A percentile compares a stretch with the other conserved stretches of the same genome.
phyloP scores from a whole-genome alignment of 2,797 vertebrate species.

The Sylvilagus floridanus region DNA sequence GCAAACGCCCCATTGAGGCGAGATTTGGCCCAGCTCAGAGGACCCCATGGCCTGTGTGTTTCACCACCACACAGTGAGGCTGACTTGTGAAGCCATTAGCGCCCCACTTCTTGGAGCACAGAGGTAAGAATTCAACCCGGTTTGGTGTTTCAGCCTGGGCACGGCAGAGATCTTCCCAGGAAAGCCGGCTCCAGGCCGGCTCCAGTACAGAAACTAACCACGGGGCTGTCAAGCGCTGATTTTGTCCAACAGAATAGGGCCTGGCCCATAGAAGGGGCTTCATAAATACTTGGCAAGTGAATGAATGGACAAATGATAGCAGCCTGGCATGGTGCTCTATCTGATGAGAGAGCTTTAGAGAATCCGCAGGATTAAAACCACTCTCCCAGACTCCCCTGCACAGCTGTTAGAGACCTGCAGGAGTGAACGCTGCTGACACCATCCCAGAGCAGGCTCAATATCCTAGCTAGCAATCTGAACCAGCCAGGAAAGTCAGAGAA shows the following conservation, averaged over 20 bases:
- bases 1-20: not conserved
- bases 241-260: not conserved
- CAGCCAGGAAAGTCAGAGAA: not conserved
- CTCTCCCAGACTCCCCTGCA: conserved; percentile 26
- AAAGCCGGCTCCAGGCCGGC: not conserved
- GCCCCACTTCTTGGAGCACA: not conserved
- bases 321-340: not conserved
- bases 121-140: not conserved
- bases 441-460: not conserved
- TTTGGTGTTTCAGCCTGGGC: not conserved
- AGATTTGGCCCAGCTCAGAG: not conserved
- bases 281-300: conserved; percentile 9
- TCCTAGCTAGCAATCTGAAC: not conserved
- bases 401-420: not conserved
- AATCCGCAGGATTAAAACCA: not conserved
- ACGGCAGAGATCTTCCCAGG: not conserved
- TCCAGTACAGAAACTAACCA: not conserved
- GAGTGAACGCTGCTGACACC: not conserved
- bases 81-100: not conserved
- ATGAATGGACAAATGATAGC: not conserved
- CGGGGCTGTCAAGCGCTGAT: not conserved
- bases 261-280: not conserved
- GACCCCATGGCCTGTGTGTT: not conserved
- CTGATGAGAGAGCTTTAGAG: not conserved
- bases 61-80: not conserved